A percentile compares a stretch with the other conserved stretches of the same genome.
Evolutionary conservation across 2,888 invertebrate species (phyloP).

Genomic region (Hydropsyche betteni): DNA sequence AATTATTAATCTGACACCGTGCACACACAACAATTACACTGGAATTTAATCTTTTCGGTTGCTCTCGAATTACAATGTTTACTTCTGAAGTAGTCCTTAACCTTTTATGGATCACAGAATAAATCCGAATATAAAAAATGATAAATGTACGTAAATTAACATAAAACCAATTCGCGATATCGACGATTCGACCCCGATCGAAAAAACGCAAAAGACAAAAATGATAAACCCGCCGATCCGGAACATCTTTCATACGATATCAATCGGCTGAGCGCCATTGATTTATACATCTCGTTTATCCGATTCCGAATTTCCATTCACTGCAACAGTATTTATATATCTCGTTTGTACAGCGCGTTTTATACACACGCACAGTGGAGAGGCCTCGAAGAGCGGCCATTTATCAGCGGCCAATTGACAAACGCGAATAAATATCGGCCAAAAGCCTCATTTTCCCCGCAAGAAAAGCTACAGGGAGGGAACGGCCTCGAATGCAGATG

Average conservation of each 20-base stretch:
- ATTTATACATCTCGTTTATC: slow-evolving; percentile 14
- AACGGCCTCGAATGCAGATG: slow-evolving; percentile 31
- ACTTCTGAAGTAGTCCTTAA: too few relatives aligned
- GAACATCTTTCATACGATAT: background rate
- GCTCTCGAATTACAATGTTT: too few relatives aligned
- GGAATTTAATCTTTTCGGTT: too few relatives aligned
- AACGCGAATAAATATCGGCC: slow-evolving; percentile 1
- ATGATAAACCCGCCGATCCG: background rate
- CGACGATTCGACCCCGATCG: too few relatives aligned
- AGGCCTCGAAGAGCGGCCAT: too few relatives aligned
- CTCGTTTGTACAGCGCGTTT: background rate
- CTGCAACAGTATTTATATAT: slow-evolving; percentile 2
- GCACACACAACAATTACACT: too few relatives aligned
- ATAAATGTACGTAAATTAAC: too few relatives aligned
- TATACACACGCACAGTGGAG: too few relatives aligned
- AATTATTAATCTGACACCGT: too few relatives aligned
- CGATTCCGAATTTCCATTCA: slow-evolving; percentile 2
- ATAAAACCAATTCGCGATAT: too few relatives aligned
- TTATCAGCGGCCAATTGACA: background rate
- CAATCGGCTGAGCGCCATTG: background rate
- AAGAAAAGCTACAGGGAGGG: background rate
- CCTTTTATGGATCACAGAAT: too few relatives aligned
- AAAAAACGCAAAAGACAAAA: background rate
- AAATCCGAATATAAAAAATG: too few relatives aligned
- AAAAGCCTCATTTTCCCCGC: background rate